phyloP scores from a whole-genome alignment of 2,797 vertebrate species.

The Pangasius djambal region DNA sequence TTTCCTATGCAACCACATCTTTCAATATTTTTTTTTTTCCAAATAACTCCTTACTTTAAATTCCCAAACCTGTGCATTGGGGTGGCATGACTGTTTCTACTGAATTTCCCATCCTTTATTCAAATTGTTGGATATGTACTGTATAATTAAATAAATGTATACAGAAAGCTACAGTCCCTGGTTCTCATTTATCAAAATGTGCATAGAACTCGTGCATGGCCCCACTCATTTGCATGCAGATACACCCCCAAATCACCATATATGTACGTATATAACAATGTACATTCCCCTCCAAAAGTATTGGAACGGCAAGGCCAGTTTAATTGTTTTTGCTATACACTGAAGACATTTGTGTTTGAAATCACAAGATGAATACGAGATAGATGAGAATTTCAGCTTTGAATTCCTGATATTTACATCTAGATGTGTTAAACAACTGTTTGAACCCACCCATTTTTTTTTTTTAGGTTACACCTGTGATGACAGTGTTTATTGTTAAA shows the following conservation, averaged over 20 bases:
- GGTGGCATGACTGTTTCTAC: neutral
- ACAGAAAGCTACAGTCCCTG: neutral
- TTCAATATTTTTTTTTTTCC: neutral
- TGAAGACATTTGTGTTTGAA: too few relatives aligned
- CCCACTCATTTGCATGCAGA: neutral
- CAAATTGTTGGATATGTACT: neutral
- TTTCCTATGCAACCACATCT: conserved; percentile 24
- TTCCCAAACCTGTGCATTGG: neutral
- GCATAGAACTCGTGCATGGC: neutral
- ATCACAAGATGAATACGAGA: neutral
- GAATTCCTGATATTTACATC: neutral
- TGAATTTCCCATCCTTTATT: neutral
- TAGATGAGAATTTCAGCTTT: neutral
- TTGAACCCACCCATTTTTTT: too few relatives aligned
- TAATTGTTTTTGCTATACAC: too few relatives aligned
- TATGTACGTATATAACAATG: neutral
- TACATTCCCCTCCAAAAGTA: neutral
- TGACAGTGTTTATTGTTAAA: too few relatives aligned
- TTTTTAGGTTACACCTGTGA: neutral
- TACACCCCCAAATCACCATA: neutral
- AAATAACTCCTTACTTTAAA: neutral
- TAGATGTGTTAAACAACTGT: neutral
- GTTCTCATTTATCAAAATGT: neutral
- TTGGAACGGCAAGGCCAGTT: neutral
- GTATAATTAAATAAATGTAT: conserved; percentile 7